These are phyloP conservation scores for Pygoscelis antarcticus DNA, from an alignment of 2,113 vertebrate species.

Conservation along the genomic window DNA sequence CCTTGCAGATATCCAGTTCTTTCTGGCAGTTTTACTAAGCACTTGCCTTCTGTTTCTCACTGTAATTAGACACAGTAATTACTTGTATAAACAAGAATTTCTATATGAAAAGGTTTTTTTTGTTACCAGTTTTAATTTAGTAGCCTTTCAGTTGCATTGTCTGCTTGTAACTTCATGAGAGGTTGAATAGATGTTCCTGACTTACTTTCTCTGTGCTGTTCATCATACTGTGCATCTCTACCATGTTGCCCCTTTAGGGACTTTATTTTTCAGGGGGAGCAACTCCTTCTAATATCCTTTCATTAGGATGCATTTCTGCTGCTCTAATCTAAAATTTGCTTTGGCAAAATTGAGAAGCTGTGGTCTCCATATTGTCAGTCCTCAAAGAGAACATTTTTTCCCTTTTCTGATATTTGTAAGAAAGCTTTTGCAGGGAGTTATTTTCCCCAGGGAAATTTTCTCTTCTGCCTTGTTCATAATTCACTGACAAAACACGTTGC, in stretches of 20 bases:
- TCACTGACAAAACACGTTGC: background rate
- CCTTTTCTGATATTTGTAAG: background rate
- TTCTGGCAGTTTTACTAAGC: background rate
- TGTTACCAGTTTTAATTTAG: background rate
- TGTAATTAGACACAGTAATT: background rate
- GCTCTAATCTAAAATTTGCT: background rate
- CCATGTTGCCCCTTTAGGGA: background rate
- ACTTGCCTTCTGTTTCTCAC: background rate
- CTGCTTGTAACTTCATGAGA: background rate
- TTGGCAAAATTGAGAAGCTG: background rate
- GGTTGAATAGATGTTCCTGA: conserved; percentile 1
- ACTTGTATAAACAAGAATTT: background rate
- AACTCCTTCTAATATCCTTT: background rate
- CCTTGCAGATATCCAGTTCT: background rate
- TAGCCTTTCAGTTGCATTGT: background rate
- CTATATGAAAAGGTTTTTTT: background rate
- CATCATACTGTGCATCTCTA: background rate
- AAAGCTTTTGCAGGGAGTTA: background rate
- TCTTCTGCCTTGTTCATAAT: background rate
- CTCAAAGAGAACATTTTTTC: background rate
- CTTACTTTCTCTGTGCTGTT: background rate
- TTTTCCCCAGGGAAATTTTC: conserved; percentile 1
- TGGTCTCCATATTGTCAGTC: background rate
- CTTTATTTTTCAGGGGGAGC: background rate
- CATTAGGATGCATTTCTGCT: background rate